These are phyloP conservation scores for Huso huso DNA, from an alignment of 2,797 vertebrate species.

Conservation along the genomic window DNA sequence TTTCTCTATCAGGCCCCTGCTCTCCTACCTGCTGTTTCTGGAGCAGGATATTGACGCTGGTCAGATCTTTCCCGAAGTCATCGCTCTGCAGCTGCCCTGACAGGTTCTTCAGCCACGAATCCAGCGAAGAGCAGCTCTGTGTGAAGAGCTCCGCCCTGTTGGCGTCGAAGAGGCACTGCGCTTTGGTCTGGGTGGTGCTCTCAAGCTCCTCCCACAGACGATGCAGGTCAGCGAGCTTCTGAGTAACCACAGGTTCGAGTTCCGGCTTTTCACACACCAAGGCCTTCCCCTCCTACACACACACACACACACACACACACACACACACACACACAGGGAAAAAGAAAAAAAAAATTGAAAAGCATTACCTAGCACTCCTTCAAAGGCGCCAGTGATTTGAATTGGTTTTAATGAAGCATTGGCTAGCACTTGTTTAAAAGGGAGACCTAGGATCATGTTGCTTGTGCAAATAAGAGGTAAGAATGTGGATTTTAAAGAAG, in stretches of 20 bases:
- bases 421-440: too few species aligned
- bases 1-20: slow-evolving; percentile 17
- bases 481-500: too few species aligned
- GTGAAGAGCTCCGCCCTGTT: slow-evolving; percentile 87
- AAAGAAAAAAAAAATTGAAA: neutral
- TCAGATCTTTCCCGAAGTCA: slow-evolving; percentile 88
- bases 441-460: too few species aligned
- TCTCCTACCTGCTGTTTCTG: slow-evolving; percentile 83
- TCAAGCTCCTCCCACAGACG: slow-evolving; percentile 82
- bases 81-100: slow-evolving; percentile 77
- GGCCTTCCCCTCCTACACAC: slow-evolving; percentile 72
- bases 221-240: slow-evolving; percentile 69
- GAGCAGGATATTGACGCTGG: slow-evolving; percentile 86
- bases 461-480: too few species aligned
- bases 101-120: slow-evolving; percentile 78
- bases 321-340: neutral
- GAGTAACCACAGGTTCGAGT: slow-evolving; percentile 65
- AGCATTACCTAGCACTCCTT: neutral
- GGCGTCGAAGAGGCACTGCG: slow-evolving; percentile 84
- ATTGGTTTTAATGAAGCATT: too few species aligned
- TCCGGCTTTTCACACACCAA: slow-evolving; percentile 79
- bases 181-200: slow-evolving; percentile 77
- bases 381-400: too few species aligned
- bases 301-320: slow-evolving; percentile 8
- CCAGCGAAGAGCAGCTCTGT: slow-evolving; percentile 81